phyloP scores from a whole-genome alignment of 2,797 vertebrate species.

The Tangara arthus region DNA sequence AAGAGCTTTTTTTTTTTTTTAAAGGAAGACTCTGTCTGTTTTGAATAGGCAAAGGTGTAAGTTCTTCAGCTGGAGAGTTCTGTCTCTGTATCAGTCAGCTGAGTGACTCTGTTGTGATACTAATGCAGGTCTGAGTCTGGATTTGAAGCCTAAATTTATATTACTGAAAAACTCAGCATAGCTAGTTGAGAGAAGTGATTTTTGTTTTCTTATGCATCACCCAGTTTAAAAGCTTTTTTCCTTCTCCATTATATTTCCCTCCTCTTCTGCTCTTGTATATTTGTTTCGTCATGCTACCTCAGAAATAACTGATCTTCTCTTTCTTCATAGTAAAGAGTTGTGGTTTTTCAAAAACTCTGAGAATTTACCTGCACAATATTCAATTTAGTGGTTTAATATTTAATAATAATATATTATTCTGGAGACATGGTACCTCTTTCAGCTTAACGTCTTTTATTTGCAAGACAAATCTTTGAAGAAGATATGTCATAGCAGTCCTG shows the following conservation, averaged over 20 bases:
- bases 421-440: not conserved
- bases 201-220: not conserved
- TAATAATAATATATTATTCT: not conserved
- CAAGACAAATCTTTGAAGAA: not conserved
- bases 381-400: not conserved
- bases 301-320: not conserved
- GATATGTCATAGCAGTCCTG: not conserved
- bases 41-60: not conserved
- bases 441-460: not conserved
- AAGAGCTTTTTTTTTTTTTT: too few species aligned
- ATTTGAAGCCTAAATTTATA: conserved; percentile 20
- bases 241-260: not conserved
- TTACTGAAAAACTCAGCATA: not conserved
- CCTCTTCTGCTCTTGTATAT: not conserved
- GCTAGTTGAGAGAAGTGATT: not conserved
- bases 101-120: conserved; percentile 35
- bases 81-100: conserved; percentile 9
- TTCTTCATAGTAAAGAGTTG: not conserved
- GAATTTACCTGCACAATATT: not conserved
- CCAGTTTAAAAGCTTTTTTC: not conserved
- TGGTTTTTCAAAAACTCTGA: not conserved
- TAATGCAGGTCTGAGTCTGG: conserved; percentile 2
- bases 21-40: not conserved
- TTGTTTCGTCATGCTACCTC: not conserved
- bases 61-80: not conserved